Base-by-base conservation (phyloP, 2,888 invertebrate genomes). In the Luffia ferchaultella region DNA sequence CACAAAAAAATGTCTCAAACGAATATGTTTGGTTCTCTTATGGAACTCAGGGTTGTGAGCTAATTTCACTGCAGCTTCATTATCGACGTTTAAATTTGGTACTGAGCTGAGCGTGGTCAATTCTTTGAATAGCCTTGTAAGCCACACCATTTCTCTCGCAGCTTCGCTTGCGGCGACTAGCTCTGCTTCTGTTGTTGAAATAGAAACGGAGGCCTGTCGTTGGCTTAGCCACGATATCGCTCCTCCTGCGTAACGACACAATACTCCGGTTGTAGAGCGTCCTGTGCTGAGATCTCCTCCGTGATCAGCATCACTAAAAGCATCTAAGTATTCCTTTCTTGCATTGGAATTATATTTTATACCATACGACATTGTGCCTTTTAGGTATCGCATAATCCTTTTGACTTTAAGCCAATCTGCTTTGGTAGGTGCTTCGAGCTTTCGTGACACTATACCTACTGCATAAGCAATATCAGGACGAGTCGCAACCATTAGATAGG, bases 141-240 rank as follows among this genome's bases (percentile, higher is more conserved):
- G 47, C 64, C 65, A 68, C 5, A 67, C 53, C 5, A 59, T 18
- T 48, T 65, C 65, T 49, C 59, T 58, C 7, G 57, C 51, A 9
- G 56, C 58, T 49, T 58, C 57, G 52, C 59, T 60, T 3, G 60
- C 64, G 16, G 65, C 63, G 12, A 66, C 58, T 43, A 61, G 56
- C 50, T 66, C 63, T 0, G 65, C 57, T 53, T 58, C 57, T n/a
- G 62, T 65, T n/a, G 64, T 62, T 0, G 62, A 66, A 19, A 63
- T 53, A 16, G 63, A 54, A 15, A 68, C 63, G 3, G 54, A 53
- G 48, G 56, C 50, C 54, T 68, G 67, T 41, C 58, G 46, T 51
- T 60, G 52, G 40, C 63, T 65, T n/a, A 48, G 40, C 66, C 65
- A 68, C 0, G 58, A 55, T 1, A 68, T 55, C 0, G 58, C 51